Base-by-base conservation (phyloP, 1,140 invertebrate genomes). In the Zophobas morio region DNA sequence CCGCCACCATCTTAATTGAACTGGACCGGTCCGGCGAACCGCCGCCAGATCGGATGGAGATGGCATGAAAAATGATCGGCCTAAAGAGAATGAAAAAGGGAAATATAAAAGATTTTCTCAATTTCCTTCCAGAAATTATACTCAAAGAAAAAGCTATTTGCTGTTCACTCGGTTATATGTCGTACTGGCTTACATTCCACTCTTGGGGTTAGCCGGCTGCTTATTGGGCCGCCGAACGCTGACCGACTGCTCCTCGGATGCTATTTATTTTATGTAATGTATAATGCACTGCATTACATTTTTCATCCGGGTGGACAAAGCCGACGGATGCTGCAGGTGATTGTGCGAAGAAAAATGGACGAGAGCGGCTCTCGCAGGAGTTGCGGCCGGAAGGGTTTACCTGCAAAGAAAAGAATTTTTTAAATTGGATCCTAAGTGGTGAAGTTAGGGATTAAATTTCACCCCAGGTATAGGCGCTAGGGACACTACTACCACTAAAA, bases 41-140 rank as follows among this genome's bases (percentile, higher is more conserved):
- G 74, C 76, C 70, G 56, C 70, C 37, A 78, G 75, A 82, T 82
- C 82, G 78, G 77, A 81, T 81, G 79, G 82, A 84, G 81, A 84
- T 82, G 83, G 82, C 83, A 85, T 85, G 84, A 85, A 85, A 85
- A 85, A 85, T 85, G 84, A 85, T 84, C 84, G 82, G 82, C 82
- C 80, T 82, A 83, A 84, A 81, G 79, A 82, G 79, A 84, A 82
- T 83, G 81, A 83, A 84, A 84, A 82, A 82, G 76, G 79, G 80
- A 84, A 84, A 84, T 83, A 84, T 83, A 83, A 84, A 82, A 84
- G 81, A 83, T 85, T 84, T 83, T 84, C 81, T 81, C 84, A 85
- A 84, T 85, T 85, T 84, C 84, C 84, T 84, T 81, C 78, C 76
- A 77, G 84, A 84, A 84, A 85, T 85, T 85, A 84, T 85, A 82